Conservation (phyloP, 2,888 invertebrate genomes). For the Rhaphigaster nebulosa region DNA sequence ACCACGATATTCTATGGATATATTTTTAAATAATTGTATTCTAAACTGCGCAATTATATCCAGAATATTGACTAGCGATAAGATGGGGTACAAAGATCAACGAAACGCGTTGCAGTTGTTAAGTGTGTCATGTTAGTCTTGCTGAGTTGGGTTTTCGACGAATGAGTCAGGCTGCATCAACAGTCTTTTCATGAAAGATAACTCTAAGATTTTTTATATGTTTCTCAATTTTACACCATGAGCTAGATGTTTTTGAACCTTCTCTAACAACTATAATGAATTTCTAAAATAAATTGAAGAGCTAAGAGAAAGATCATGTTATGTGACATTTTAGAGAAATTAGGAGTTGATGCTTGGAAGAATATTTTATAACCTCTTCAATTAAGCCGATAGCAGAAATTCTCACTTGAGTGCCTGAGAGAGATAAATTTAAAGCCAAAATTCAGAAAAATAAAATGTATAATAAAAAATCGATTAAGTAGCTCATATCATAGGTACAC, state of each 20-base stretch:
- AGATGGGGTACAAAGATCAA: slow-evolving; percentile 28
- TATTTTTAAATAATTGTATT: not conserved
- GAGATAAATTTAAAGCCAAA: too few relatives aligned
- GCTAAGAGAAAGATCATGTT: too few relatives aligned
- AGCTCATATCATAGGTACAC: too few relatives aligned
- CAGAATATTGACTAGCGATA: not conserved
- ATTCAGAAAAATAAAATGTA: too few relatives aligned
- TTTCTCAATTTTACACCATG: not conserved
- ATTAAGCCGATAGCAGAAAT: too few relatives aligned
- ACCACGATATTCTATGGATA: not conserved
- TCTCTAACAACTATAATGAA: not conserved
- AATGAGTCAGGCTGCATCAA: not conserved
- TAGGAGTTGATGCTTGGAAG: too few relatives aligned
- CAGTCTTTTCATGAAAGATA: not conserved
- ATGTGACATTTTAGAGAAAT: too few relatives aligned
- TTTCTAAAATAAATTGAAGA: not conserved
- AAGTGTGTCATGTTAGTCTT: slow-evolving; percentile 30
- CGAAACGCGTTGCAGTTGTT: slow-evolving; percentile 5
- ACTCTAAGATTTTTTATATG: not conserved
- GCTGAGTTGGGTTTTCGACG: not conserved
- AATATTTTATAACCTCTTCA: too few relatives aligned
- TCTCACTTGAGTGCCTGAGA: too few relatives aligned
- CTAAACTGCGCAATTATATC: not conserved
- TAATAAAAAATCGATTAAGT: too few relatives aligned
- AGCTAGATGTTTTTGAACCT: not conserved